These are phyloP conservation scores for Periophthalmodon schlosseri DNA, from an alignment of 2,113 vertebrate species.

Conservation along the genomic window DNA sequence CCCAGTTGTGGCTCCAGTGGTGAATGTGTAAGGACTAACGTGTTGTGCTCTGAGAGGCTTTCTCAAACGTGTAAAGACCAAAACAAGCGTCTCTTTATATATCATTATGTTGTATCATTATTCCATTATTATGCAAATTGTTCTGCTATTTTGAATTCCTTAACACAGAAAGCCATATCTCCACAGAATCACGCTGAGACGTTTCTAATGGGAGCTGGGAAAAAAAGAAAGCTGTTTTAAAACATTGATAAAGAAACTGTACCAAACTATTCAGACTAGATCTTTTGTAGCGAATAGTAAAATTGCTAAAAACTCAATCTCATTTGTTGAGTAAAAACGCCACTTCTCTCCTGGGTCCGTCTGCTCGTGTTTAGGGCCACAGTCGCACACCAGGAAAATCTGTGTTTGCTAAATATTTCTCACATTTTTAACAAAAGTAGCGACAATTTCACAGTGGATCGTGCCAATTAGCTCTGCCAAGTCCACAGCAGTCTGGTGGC, in stretches of 20 bases:
- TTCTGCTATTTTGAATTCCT: no score
- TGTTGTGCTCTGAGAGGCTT: no score
- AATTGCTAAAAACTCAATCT: neutral
- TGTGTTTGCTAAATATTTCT: conserved; percentile 1
- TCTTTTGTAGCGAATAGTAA: neutral
- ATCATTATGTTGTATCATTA: no score
- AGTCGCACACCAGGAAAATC: neutral
- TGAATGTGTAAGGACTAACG: no score
- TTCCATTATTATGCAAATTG: no score
- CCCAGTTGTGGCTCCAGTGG: no score
- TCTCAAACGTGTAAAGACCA: no score
- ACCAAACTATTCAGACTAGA: neutral
- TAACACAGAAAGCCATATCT: no score
- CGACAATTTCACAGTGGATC: neutral
- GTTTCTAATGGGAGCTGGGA: no score
- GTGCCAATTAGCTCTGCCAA: conserved; percentile 3
- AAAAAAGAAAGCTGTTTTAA: no score
- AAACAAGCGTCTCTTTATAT: no score
- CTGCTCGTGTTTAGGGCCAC: neutral
- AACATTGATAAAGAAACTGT: neutral
- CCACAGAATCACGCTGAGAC: no score
- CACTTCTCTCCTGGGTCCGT: neutral
- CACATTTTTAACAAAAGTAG: neutral
- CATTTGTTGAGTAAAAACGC: neutral
- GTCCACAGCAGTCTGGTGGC: neutral